A percentile compares a stretch with the other conserved stretches of the same genome.
These are phyloP conservation scores for Lagorchestes hirsutus DNA, from an alignment of 2,797 vertebrate genomes.

Conservation along the genomic window DNA sequence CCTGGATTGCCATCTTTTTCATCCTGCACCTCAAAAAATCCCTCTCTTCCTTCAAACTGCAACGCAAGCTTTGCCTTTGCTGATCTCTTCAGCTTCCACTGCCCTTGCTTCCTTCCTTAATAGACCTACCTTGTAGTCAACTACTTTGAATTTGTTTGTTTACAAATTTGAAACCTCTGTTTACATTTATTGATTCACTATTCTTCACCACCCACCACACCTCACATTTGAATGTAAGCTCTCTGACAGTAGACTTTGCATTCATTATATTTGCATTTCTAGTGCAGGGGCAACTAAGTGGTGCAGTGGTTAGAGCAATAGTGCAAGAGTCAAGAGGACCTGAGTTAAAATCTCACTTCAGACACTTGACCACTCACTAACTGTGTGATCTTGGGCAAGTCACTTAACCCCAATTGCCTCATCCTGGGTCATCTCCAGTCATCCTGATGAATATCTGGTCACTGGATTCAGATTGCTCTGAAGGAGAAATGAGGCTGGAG, in stretches of 20 bases:
- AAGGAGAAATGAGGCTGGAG: too few relatives aligned
- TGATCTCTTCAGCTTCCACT: background rate
- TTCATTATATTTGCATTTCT: background rate
- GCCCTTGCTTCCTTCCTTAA: background rate
- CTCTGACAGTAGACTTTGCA: background rate
- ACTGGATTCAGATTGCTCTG: too few relatives aligned
- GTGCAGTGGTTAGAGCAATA: too few relatives aligned
- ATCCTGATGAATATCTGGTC: too few relatives aligned
- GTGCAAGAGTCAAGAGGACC: too few relatives aligned
- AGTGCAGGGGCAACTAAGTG: too few relatives aligned
- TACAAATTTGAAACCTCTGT: background rate
- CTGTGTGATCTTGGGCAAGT: too few relatives aligned
- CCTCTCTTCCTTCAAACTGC: background rate
- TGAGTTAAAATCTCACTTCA: too few relatives aligned
- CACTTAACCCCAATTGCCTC: too few relatives aligned
- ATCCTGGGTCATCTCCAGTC: too few relatives aligned
- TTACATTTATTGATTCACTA: background rate
- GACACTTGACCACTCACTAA: too few relatives aligned
- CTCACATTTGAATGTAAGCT: background rate
- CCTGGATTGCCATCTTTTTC: background rate
- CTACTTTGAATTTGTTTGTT: background rate
- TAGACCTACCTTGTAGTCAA: background rate
- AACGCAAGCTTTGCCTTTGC: background rate
- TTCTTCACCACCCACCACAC: background rate
- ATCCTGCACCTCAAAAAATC: background rate